Evolutionary conservation across 2,888 invertebrate species (phyloP), one percentile per base, ranked within the genome.

Genomic region (Blera fallax): DNA sequence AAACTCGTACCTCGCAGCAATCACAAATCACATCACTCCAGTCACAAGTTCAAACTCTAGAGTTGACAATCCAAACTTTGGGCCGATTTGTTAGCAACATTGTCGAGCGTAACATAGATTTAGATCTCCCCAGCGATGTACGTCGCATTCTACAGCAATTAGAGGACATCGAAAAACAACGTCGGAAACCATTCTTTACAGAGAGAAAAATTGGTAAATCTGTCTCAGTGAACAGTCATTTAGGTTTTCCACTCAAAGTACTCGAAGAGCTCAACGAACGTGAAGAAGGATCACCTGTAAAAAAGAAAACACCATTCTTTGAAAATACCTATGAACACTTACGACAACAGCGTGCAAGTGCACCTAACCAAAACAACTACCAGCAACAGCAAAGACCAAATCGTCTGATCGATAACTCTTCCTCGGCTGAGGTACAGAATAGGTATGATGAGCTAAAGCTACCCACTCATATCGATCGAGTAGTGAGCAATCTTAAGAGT

Each of bases 121-220:
- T 95, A 11, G 96, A 96, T 62, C 92, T 96, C 58, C 96, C 97
- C 0, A 93, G 94, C 0, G 97, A 97, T 80, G 94, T 97, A 3
- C 94, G 96, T 64, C 93, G 96, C 87, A 95, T 97, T 52, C 93
- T 96, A 0, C 94, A 95, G 29, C 95, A 94, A 91, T 87, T 91
- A 56, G 91, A 92, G n/a, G 93, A 93, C 65, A 91, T 93, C 37
- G 91, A 92, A 27, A 92, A 92, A 1, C 93, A 93, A 70, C 89
- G 91, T 0, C 91, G 91, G 58, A 91, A 90, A 40, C 91, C 91
- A 21, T 88, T 91, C n/a, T 92, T 92, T 76, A 87, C 91, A 7
- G 92, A 92, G 58, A 90, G 92, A n/a, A 92, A 92, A 89, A 92
- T 92, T 32, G 91, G 91, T 48, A 92, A 92, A 88, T 92, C 92